Percentiles rank a stretch among this genome's conserved stretches.
phyloP scores from a whole-genome alignment of 2,113 vertebrate genomes.

The Theropithecus gelada region DNA sequence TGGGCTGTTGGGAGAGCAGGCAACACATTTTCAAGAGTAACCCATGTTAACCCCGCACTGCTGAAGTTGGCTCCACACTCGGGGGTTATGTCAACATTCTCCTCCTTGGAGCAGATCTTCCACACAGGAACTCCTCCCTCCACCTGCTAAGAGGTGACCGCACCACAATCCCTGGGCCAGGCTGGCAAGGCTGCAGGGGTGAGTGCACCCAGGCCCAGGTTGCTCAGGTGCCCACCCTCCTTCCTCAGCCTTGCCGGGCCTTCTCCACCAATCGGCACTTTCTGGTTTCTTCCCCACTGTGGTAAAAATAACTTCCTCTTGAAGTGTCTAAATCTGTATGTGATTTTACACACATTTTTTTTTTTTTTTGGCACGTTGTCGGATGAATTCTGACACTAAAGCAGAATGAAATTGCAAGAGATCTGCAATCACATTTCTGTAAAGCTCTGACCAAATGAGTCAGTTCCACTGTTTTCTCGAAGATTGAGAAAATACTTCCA shows the following conservation, averaged over 20 bases:
- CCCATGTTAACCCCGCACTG: background rate
- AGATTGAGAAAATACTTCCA: conserved; percentile 26
- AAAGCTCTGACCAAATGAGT: conserved; percentile 53
- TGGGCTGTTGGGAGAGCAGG: background rate
- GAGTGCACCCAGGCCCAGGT: fast-evolving
- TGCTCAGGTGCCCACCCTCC: background rate
- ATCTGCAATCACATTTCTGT: conserved; percentile 19
- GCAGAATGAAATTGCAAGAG: conserved; percentile 56
- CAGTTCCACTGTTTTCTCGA: background rate
- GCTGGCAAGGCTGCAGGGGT: background rate
- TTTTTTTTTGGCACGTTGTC: conserved; percentile 42
- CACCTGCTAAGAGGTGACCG: background rate
- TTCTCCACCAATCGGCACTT: conserved; percentile 19
- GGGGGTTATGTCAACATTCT: background rate
- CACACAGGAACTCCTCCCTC: conserved; percentile 16
- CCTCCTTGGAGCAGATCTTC: background rate
- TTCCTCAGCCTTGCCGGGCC: background rate
- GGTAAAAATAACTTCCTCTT: conserved; percentile 71
- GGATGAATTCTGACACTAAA: conserved; percentile 70
- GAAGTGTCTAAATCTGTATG: conserved; percentile 59
- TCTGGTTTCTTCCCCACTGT: background rate
- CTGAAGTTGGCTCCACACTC: background rate
- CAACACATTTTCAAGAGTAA: background rate
- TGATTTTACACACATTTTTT: conserved; percentile 61
- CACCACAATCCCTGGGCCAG: conserved; percentile 16